Evolutionary conservation across 92 coral and sea anemone genomes (phyloP), one percentile per base, ranked within the genome.

Genomic region (Phenganax subtilis): DNA sequence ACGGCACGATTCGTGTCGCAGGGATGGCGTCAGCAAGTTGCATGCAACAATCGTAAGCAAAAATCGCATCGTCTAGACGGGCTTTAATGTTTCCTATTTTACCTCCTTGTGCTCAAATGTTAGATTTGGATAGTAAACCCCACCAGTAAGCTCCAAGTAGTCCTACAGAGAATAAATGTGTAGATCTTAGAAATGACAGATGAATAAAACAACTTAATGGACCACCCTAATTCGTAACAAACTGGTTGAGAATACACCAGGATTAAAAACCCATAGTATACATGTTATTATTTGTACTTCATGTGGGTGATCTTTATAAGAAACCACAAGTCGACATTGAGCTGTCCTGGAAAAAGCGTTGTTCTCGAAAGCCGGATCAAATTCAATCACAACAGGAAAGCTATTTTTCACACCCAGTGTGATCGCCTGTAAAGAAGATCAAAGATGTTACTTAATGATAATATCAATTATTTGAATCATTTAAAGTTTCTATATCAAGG

Each of bases 61-160:
- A 20, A 20, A 20, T 20, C 25, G 25, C 25, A 20, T 20, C 25
- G 25, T 20, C 25, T 20, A 20, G 25, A 20, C 25, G 25, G 25
- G 25, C 25, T 20, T 20, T 20, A 20, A 2, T 37, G 47, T 37
- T 5, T 37, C 47, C 47, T 37, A 1, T 60, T 83, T 14, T 85
- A 93, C 98, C 89, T 94, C 90, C 53, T 91, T 87, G 84, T 82
- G 87, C 77, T 96, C 97, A 85, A 96, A 96, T 1, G 93, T 96
- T 7, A 96, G 89, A 75, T 93, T 93, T 10, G 97, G 97, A 71
- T 91, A 93, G 75, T 91, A 93, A 57, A 93, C 97, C 27, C 92
- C 97, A 17, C 97, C 97, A 88, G 87, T 93, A 37, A 71, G 72
- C 27, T 82, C 80, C 16, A 71, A 51, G 51, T 53, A 44, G 7